Percentiles rank a stretch among this genome's conserved stretches.
Evolutionary conservation across 2,113 vertebrate species (phyloP).

Genomic region (Choloepus hoffmanni): DNA sequence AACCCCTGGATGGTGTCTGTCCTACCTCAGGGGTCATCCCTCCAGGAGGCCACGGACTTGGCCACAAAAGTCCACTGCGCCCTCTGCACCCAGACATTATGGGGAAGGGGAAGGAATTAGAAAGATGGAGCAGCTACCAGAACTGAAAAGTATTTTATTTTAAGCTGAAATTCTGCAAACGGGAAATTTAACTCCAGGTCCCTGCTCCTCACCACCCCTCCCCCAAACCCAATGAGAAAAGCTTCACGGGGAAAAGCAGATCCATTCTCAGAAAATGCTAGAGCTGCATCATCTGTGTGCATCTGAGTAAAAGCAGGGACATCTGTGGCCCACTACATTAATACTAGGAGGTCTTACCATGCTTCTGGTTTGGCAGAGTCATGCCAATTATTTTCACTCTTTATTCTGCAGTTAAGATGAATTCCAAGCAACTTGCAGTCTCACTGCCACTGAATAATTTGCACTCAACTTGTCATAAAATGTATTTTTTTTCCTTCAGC

Average conservation of each 20-base stretch:
- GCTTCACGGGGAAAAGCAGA: neutral
- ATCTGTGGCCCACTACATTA: neutral
- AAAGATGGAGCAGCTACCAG: neutral
- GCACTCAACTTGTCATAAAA: neutral
- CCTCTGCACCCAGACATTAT: neutral
- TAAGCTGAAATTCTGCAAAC: neutral
- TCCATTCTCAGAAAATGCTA: neutral
- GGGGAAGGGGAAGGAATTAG: fast-evolving
- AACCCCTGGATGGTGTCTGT: neutral
- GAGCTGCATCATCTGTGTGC: neutral
- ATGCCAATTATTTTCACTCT: neutral
- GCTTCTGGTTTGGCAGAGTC: neutral
- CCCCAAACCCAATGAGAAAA: neutral
- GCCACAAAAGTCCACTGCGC: too few relatives aligned
- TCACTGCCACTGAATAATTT: neutral
- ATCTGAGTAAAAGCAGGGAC: neutral
- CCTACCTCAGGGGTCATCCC: neutral
- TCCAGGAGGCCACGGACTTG: neutral
- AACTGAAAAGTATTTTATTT: neutral
- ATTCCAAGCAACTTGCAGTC: neutral
- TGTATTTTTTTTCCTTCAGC: neutral
- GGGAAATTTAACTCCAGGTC: neutral
- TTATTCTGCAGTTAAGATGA: neutral
- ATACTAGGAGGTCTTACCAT: neutral
- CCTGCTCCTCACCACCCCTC: neutral